Evolutionary conservation across 2,797 vertebrate genomes (phyloP).

Genomic region (Gorsachius magnificus): DNA sequence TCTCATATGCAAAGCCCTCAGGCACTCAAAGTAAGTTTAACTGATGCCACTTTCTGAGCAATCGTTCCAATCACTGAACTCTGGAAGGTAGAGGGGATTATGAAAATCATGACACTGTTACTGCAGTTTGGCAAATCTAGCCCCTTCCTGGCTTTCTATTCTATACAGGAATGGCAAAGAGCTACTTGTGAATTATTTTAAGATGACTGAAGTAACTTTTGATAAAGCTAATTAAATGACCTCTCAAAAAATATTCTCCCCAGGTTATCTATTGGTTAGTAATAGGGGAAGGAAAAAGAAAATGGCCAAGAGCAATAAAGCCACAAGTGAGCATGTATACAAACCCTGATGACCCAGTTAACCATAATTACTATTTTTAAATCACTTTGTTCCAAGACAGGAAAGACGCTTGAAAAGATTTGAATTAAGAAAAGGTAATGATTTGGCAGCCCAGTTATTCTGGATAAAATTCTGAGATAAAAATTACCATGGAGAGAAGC

Average conservation of each 20-base stretch:
- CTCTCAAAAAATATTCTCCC: neutral
- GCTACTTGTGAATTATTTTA: neutral
- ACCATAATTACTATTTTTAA: neutral
- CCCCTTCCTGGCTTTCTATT: neutral
- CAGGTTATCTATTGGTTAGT: neutral
- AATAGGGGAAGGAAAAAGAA: neutral
- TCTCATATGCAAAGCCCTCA: neutral
- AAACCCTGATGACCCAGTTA: neutral
- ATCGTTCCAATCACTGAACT: accelerated
- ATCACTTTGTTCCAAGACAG: neutral
- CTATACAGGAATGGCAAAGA: neutral
- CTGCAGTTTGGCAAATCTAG: neutral
- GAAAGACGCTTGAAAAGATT: neutral
- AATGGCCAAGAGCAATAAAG: neutral
- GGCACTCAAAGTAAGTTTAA: neutral
- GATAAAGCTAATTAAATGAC: neutral
- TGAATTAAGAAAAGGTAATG: neutral
- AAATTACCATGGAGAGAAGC: neutral
- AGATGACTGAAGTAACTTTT: neutral
- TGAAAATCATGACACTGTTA: neutral
- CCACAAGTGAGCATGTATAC: neutral
- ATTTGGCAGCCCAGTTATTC: neutral
- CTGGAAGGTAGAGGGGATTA: neutral
- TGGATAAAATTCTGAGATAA: neutral
- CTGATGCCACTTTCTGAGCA: neutral